These are phyloP conservation scores for Drosophila pruinosa DNA, from an alignment of 1,140 invertebrate species.

Conservation along the genomic window DNA sequence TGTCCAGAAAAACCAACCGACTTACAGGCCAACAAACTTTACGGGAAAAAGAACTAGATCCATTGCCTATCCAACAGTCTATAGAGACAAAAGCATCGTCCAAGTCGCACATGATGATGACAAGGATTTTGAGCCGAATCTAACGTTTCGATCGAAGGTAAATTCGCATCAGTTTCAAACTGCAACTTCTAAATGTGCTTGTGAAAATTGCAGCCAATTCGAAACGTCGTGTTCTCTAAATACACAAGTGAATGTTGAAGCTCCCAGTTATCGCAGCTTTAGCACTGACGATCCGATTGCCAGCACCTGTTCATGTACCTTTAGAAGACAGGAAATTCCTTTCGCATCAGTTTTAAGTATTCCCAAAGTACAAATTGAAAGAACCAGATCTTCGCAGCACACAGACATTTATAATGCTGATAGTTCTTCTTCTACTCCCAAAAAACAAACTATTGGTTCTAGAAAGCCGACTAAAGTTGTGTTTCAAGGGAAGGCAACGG, in stretches of 20 bases:
- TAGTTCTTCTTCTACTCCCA: background rate
- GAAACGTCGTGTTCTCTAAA: background rate
- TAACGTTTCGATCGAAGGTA: constrained; percentile 12
- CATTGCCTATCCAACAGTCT: constrained; percentile 15
- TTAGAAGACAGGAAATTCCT: no score
- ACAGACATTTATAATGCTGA: no score
- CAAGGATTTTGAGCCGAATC: background rate
- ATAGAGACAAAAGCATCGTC: background rate
- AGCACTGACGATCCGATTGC: background rate
- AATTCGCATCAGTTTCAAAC: constrained; percentile 7
- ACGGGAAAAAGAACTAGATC: background rate
- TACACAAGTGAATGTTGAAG: background rate
- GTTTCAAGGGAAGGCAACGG: no score
- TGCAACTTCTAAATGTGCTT: constrained; percentile 1
- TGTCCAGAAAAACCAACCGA: background rate
- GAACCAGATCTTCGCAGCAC: no score
- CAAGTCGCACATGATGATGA: background rate
- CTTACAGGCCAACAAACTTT: background rate
- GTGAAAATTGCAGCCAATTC: constrained; percentile 3
- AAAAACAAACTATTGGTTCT: no score
- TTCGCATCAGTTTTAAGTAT: no score
- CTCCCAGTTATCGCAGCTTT: background rate
- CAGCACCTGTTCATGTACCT: no score
- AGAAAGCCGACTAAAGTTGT: no score
- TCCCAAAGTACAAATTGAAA: no score